These are phyloP conservation scores for Philonicus albiceps DNA, from an alignment of 2,888 invertebrate genomes.

Conservation along the genomic window DNA sequence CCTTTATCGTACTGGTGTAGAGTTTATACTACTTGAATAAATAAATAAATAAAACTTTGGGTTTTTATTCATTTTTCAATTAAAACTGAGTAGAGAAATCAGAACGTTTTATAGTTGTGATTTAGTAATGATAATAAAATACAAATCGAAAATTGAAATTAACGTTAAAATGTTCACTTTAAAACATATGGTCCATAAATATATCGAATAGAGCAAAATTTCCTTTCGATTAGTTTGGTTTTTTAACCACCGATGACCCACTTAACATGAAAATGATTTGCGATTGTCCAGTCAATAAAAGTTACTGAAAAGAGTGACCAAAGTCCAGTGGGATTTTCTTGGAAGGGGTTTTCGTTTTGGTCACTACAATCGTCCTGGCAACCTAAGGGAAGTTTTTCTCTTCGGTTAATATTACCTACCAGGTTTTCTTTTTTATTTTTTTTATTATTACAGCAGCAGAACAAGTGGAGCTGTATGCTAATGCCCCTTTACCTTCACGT, in stretches of 20 bases:
- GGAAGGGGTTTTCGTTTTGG: conserved; percentile 2
- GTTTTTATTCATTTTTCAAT: too few relatives aligned
- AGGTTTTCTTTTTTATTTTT: background rate
- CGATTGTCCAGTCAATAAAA: background rate
- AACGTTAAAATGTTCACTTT: too few relatives aligned
- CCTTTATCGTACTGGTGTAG: too few relatives aligned
- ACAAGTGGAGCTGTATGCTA: conserved; percentile 12
- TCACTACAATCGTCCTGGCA: background rate
- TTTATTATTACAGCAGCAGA: too few relatives aligned
- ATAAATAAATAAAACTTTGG: too few relatives aligned
- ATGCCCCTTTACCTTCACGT: background rate
- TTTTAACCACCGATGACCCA: conserved; percentile 11
- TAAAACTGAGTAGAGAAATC: too few relatives aligned
- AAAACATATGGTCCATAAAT: too few relatives aligned
- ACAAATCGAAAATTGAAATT: too few relatives aligned
- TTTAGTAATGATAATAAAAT: too few relatives aligned
- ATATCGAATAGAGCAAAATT: too few relatives aligned
- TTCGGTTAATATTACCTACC: background rate
- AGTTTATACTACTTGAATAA: too few relatives aligned
- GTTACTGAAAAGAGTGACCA: background rate
- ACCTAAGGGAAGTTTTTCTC: conserved; percentile 3
- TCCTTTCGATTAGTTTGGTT: background rate
- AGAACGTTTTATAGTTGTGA: too few relatives aligned
- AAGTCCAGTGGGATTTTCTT: conserved; percentile 17
- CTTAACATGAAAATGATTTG: conserved; percentile 11